These are phyloP conservation scores for Melinopterus prodromus DNA, from an alignment of 2,888 invertebrate species.

Conservation along the genomic window DNA sequence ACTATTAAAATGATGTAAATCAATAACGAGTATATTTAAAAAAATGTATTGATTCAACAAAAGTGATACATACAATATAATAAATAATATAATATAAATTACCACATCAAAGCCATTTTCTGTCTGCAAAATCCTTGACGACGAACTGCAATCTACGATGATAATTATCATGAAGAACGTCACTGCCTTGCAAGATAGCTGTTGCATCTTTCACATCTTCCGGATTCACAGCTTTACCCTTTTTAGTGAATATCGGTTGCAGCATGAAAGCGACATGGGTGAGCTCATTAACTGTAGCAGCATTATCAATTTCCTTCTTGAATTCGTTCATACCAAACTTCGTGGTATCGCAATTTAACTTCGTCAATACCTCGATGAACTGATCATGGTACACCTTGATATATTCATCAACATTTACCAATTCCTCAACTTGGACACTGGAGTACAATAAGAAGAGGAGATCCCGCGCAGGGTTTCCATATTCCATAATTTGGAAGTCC, in stretches of 20 bases:
- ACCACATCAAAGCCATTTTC: constrained; percentile 32
- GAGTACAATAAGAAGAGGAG: constrained; percentile 64
- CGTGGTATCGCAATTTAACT: constrained; percentile 47
- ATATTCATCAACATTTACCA: constrained; percentile 58
- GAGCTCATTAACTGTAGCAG: constrained; percentile 55
- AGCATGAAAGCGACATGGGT: constrained; percentile 59
- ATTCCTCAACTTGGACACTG: constrained; percentile 58
- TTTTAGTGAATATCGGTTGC: constrained; percentile 57
- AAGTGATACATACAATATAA: no score
- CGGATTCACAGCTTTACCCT: constrained; percentile 53
- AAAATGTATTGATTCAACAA: no score
- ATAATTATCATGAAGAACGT: constrained; percentile 17
- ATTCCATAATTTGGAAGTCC: constrained; percentile 66
- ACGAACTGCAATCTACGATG: constrained; percentile 24
- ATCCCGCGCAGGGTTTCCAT: constrained; percentile 63
- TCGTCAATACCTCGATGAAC: constrained; percentile 50
- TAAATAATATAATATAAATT: no score
- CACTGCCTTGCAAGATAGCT: neutral
- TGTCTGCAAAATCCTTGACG: constrained; percentile 26
- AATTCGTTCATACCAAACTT: constrained; percentile 57
- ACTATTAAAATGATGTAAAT: no score
- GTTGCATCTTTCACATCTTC: constrained; percentile 51
- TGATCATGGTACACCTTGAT: constrained; percentile 62
- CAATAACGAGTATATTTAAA: no score
- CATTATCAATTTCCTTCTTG: constrained; percentile 54